Conservation (phyloP, 2,888 invertebrate genomes). For the Colostygia pectinataria region DNA sequence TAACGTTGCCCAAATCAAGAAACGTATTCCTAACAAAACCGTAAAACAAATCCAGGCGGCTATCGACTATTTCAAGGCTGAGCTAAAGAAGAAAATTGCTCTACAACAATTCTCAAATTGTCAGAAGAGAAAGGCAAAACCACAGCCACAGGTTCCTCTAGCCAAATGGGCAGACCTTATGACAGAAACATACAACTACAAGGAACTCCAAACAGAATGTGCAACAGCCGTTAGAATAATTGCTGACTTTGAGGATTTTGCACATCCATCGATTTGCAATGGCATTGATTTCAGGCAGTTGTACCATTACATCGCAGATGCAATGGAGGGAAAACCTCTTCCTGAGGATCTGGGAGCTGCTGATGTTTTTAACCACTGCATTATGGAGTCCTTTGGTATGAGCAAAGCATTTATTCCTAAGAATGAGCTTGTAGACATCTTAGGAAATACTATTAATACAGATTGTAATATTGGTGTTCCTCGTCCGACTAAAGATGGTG, state of each 20-base stretch:
- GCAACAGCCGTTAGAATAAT: conserved; percentile 61
- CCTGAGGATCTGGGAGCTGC: conserved; percentile 41
- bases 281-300: conserved; percentile 59
- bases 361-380: conserved; percentile 55
- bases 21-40: conserved; percentile 48
- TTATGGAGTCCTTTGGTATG: conserved; percentile 60
- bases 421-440: conserved; percentile 41
- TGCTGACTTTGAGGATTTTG: conserved; percentile 65
- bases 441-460: conserved; percentile 34
- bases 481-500: conserved; percentile 47
- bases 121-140: conserved; percentile 11
- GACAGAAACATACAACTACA: conserved; percentile 47
- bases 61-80: conserved; percentile 49
- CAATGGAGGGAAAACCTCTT: conserved; percentile 66
- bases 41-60: conserved; percentile 48
- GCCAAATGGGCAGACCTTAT: conserved; percentile 61
- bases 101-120: not conserved
- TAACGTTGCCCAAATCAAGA: conserved; percentile 40
- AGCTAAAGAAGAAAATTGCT: conserved; percentile 32
- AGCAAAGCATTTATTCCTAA: conserved; percentile 57
- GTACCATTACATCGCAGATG: conserved; percentile 64
- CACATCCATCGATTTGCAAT: conserved; percentile 44
- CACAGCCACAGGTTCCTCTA: conserved; percentile 47
- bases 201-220: conserved; percentile 60
- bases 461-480: conserved; percentile 19